Conservation (phyloP, 2,113 vertebrate genomes). For the Syngnathoides biaculeatus region DNA sequence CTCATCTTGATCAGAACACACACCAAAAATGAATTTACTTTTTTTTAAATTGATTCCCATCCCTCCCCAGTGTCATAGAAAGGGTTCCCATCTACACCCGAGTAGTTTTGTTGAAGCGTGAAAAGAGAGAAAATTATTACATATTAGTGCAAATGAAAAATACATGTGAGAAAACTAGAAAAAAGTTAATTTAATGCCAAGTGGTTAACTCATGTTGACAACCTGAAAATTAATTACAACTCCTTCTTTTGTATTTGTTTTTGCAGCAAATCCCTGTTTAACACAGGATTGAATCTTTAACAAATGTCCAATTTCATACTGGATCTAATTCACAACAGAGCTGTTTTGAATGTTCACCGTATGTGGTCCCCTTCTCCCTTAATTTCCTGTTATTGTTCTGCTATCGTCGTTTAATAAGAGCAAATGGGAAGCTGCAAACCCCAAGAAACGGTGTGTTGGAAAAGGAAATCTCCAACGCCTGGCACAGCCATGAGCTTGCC, state of each 20-base stretch:
- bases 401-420: not conserved
- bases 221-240: not conserved
- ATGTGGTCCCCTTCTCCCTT: not conserved
- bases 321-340: not conserved
- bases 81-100: too few relatives aligned
- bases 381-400: conserved; percentile 5
- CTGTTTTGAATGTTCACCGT: not conserved
- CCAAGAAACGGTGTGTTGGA: conserved; percentile 6
- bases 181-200: too few relatives aligned
- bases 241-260: not conserved
- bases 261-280: not conserved
- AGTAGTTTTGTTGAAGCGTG: too few relatives aligned
- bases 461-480: conserved; percentile 3
- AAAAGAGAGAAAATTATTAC: too few relatives aligned
- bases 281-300: not conserved
- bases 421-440: conserved; percentile 9
- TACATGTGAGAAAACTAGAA: too few relatives aligned
- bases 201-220: not conserved
- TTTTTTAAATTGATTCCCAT: too few relatives aligned
- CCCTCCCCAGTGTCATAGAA: too few relatives aligned
- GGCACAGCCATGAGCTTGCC: not conserved
- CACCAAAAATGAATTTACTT: too few relatives aligned
- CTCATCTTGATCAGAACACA: too few relatives aligned
- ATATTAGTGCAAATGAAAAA: too few relatives aligned
- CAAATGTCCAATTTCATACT: not conserved